Conservation (phyloP, 2,888 invertebrate genomes). For the Elmis aenea region DNA sequence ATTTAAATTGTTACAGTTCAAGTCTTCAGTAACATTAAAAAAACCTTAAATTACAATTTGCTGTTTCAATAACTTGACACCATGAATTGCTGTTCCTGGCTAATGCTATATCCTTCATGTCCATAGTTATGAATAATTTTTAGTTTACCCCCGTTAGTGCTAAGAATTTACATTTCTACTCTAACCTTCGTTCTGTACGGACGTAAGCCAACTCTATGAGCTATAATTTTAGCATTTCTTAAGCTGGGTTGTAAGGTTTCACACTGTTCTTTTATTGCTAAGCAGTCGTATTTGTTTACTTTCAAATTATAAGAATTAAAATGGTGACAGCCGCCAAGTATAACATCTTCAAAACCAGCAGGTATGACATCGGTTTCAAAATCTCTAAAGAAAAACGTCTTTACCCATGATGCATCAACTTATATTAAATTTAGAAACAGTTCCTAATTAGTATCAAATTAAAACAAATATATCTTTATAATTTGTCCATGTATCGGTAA, state of each 20-base stretch:
- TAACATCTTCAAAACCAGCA: slow-evolving; percentile 64
- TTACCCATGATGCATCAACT: slow-evolving; percentile 84
- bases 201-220: slow-evolving; percentile 71
- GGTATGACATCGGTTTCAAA: slow-evolving; percentile 84
- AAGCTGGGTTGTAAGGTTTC: slow-evolving; percentile 68
- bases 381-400: slow-evolving; percentile 82
- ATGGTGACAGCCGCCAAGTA: slow-evolving; percentile 81
- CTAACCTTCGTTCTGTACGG: slow-evolving; percentile 73
- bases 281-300: slow-evolving; percentile 65
- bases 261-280: slow-evolving; percentile 75
- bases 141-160: slow-evolving; percentile 44
- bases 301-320: slow-evolving; percentile 69
- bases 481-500: slow-evolving; percentile 83
- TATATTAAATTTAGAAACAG: slow-evolving; percentile 32
- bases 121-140: slow-evolving; percentile 91
- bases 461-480: slow-evolving; percentile 53
- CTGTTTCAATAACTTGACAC: slow-evolving; percentile 67
- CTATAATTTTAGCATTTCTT: slow-evolving; percentile 54
- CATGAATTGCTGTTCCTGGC: slow-evolving; percentile 83
- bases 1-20: too few relatives aligned
- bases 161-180: slow-evolving; percentile 60
- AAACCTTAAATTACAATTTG: too few relatives aligned
- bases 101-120: slow-evolving; percentile 91
- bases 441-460: background rate
- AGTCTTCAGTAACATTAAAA: too few relatives aligned